phyloP scores from a whole-genome alignment of 2,797 vertebrate species.

The Taeniopygia guttata region DNA sequence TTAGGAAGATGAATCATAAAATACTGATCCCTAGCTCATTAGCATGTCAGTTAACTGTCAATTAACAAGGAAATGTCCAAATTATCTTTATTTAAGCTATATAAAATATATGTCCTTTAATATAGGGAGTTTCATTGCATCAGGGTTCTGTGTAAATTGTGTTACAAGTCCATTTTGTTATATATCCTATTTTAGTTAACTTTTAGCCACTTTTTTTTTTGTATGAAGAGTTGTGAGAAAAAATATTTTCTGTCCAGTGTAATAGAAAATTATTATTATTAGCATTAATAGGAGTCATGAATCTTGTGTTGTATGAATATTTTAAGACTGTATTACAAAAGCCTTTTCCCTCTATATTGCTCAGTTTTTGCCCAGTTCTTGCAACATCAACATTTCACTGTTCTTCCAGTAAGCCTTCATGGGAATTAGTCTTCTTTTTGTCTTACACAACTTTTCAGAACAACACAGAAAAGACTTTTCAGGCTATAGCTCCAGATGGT shows the following conservation, averaged over 20 bases:
- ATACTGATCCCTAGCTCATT: neutral
- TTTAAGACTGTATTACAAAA: neutral
- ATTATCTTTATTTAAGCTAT: neutral
- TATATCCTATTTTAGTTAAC: neutral
- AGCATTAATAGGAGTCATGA: neutral
- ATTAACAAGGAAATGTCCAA: neutral
- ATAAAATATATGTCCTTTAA: neutral
- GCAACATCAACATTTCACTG: slow-evolving; percentile 20
- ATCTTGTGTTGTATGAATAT: neutral
- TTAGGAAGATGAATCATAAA: neutral
- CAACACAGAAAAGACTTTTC: neutral
- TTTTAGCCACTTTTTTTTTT: neutral
- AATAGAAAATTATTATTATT: neutral
- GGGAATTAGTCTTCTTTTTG: neutral
- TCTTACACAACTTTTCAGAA: slow-evolving; percentile 33
- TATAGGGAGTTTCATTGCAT: neutral
- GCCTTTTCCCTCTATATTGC: slow-evolving; percentile 1
- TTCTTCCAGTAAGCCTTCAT: slow-evolving; percentile 47
- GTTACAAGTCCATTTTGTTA: neutral
- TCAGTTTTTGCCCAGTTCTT: slow-evolving; percentile 20
- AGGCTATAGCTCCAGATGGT: slow-evolving; percentile 16
- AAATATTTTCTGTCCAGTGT: neutral
- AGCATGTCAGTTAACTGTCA: neutral
- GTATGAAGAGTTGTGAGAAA: neutral
- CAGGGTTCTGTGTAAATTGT: neutral